Evolutionary conservation across 2,113 vertebrate genomes (phyloP).

Genomic region (Aegotheles bennettii): DNA sequence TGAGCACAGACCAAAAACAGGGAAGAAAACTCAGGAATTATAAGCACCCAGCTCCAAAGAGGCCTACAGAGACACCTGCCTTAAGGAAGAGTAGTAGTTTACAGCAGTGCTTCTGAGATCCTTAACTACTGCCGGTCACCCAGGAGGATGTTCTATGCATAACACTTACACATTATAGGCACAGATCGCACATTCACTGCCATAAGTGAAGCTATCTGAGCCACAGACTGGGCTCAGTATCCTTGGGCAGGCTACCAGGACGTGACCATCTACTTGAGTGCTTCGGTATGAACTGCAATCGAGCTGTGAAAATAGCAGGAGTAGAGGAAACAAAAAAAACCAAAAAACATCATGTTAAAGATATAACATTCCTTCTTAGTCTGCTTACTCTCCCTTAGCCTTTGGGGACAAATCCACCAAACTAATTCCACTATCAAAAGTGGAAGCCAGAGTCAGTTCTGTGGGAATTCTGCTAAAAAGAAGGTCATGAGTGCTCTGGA

Average conservation of each 20-base stretch:
- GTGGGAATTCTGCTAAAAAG: not conserved
- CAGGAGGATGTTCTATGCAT: not conserved
- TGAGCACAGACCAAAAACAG: not conserved
- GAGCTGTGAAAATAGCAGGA: not conserved
- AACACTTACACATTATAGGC: constrained; percentile 34
- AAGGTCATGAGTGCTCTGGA: not conserved
- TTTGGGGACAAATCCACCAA: not conserved
- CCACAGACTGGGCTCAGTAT: constrained; percentile 33
- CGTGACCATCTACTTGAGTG: fast-evolving
- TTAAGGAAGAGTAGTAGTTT: not conserved
- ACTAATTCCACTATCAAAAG: not conserved
- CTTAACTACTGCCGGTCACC: not conserved
- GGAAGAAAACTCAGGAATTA: not conserved
- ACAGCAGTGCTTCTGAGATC: not conserved
- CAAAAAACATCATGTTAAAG: not conserved
- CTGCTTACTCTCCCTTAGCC: not conserved
- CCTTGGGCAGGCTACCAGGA: not conserved
- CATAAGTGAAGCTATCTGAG: constrained; percentile 31
- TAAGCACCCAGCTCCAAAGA: not conserved
- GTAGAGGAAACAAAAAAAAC: not conserved
- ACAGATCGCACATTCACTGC: constrained; percentile 35
- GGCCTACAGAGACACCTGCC: not conserved
- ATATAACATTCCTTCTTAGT: not conserved
- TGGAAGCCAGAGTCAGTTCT: not conserved
- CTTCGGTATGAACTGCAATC: not conserved